phyloP scores from a whole-genome alignment of 2,888 invertebrate genomes.

The Urechis unicinctus region DNA sequence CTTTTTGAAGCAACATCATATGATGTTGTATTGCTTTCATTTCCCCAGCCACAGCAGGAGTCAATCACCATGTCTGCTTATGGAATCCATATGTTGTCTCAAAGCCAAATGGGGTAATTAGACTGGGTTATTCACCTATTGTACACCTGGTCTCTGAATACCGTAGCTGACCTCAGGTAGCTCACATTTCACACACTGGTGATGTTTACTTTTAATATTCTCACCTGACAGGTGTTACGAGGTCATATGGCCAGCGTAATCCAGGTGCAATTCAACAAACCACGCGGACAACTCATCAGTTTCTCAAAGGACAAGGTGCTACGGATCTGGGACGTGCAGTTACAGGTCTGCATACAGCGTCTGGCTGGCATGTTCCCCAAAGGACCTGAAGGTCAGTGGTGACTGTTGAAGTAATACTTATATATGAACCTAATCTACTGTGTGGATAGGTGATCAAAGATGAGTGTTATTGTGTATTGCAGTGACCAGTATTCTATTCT shows the following conservation, averaged over 20 bases:
- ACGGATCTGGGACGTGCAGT: constrained; percentile 50
- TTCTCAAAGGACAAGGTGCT: constrained; percentile 51
- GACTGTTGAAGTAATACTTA: too few relatives aligned
- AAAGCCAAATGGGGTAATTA: constrained; percentile 49
- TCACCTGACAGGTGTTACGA: constrained; percentile 35
- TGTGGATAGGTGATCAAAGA: not conserved
- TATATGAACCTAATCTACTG: not conserved
- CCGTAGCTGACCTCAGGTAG: not conserved
- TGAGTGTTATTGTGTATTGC: too few relatives aligned
- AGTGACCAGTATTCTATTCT: constrained; percentile 42
- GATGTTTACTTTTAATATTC: not conserved
- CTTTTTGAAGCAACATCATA: too few relatives aligned
- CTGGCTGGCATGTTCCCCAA: constrained; percentile 50
- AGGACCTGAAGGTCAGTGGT: constrained; percentile 45
- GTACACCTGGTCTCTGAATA: not conserved
- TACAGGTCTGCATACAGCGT: constrained; percentile 50
- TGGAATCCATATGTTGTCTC: constrained; percentile 51
- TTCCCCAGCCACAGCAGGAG: constrained; percentile 46
- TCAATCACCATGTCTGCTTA: constrained; percentile 48
- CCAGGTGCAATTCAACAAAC: constrained; percentile 45
- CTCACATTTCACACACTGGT: too few relatives aligned
- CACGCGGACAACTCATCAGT: constrained; percentile 45
- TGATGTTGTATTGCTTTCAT: not conserved
- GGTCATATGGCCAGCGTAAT: constrained; percentile 51
- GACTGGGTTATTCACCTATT: not conserved